Conservation (phyloP, 2,888 invertebrate species). For the Eristalis pertinax region DNA sequence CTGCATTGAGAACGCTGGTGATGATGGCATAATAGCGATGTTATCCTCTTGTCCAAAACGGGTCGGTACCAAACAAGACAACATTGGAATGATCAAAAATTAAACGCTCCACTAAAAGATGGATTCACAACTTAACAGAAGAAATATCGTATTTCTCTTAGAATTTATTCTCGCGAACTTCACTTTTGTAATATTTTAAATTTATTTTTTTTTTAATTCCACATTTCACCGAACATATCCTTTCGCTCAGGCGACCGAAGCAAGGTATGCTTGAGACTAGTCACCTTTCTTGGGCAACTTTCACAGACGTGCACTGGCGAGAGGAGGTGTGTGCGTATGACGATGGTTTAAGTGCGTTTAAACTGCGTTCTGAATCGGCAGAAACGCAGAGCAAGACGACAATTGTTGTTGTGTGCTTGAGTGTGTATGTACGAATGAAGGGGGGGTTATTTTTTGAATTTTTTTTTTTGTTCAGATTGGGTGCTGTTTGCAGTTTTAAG, state of each 20-base stretch:
- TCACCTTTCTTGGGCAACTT: neutral
- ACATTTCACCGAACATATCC: slow-evolving; percentile 10
- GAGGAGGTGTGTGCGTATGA: slow-evolving; percentile 5
- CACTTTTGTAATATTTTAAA: slow-evolving; percentile 9
- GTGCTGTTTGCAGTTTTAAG: slow-evolving; percentile 13
- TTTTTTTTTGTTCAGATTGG: slow-evolving; percentile 20
- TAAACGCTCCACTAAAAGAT: slow-evolving; percentile 55
- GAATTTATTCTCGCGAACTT: slow-evolving; percentile 25
- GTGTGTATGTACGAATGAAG: neutral
- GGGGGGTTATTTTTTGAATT: neutral
- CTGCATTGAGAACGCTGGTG: slow-evolving; percentile 82
- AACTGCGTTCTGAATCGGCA: neutral
- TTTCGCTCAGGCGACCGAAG: slow-evolving; percentile 10
- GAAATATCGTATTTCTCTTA: neutral
- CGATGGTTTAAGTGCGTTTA: neutral
- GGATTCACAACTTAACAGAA: slow-evolving; percentile 25
- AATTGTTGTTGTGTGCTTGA: neutral
- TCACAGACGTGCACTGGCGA: neutral
- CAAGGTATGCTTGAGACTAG: neutral
- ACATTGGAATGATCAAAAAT: slow-evolving; percentile 80
- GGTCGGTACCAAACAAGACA: slow-evolving; percentile 82
- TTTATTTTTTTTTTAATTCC: slow-evolving; percentile 29
- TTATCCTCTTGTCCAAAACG: slow-evolving; percentile 82
- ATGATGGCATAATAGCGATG: slow-evolving; percentile 81
- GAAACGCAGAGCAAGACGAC: neutral